A percentile compares a stretch with the other conserved stretches of the same genome.
phyloP scores from a whole-genome alignment of 2,888 invertebrate species.

The Rugalucina vietnamica region DNA sequence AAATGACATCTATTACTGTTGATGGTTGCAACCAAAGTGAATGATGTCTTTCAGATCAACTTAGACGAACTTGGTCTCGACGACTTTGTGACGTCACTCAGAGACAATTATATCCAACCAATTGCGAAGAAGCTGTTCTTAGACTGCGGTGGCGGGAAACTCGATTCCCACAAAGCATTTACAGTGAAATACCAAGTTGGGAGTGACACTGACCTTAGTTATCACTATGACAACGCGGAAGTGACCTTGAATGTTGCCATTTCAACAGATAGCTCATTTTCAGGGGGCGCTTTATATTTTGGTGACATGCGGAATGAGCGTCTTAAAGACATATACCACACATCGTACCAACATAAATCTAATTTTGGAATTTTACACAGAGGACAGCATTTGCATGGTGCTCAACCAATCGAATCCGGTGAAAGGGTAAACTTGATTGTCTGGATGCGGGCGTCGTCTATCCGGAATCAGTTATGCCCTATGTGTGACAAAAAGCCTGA shows the following conservation, averaged over 20 bases:
- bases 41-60: conserved; percentile 76
- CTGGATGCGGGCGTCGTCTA: conserved; percentile 84
- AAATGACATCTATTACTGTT: no score
- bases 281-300: conserved; percentile 83
- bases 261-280: conserved; percentile 81
- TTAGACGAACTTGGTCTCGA: conserved; percentile 84
- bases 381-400: conserved; percentile 84
- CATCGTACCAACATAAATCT: conserved; percentile 72
- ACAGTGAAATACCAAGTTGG: conserved; percentile 82
- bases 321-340: conserved; percentile 31
- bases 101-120: conserved; percentile 81
- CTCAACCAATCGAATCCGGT: conserved; percentile 81
- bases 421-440: conserved; percentile 84
- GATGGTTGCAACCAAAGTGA: no score
- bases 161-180: conserved; percentile 85
- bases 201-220: conserved; percentile 82
- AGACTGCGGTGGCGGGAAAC: conserved; percentile 79
- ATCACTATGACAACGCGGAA: conserved; percentile 85
- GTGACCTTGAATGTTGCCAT: conserved; percentile 83
- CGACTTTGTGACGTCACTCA: conserved; percentile 80
- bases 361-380: conserved; percentile 83
- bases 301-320: conserved; percentile 78
- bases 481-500: conserved; percentile 83
- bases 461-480: conserved; percentile 83
- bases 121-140: conserved; percentile 81